phyloP scores from a whole-genome alignment of 37 sponge, comb jelly and placozoan genomes.

The Tethya wilhelma region DNA sequence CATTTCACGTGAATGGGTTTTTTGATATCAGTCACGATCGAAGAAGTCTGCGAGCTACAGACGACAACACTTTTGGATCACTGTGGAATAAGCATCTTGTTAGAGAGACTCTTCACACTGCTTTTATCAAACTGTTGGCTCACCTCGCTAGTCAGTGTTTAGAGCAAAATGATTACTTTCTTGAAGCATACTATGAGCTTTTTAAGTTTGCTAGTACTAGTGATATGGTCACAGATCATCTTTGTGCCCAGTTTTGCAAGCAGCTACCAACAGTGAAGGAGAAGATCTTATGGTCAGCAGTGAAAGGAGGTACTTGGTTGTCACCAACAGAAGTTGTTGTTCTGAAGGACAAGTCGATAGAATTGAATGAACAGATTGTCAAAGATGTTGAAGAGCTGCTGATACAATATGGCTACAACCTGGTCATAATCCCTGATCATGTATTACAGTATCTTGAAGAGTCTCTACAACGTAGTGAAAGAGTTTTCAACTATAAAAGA shows the following conservation, averaged over 20 bases:
- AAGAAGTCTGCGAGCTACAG: slow-evolving; percentile 70
- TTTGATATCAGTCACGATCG: slow-evolving; percentile 72
- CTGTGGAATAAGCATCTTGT: slow-evolving; percentile 70
- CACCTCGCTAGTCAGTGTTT: no score
- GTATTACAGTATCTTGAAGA: neutral
- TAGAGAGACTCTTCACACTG: slow-evolving; percentile 20
- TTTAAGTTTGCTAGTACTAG: neutral
- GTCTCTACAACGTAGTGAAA: neutral
- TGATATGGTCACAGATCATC: slow-evolving; percentile 25
- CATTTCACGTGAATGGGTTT: slow-evolving; percentile 83
- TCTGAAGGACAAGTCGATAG: slow-evolving; percentile 4
- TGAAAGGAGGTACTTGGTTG: slow-evolving; percentile 41
- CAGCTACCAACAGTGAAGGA: neutral
- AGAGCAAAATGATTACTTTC: neutral
- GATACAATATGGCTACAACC: neutral
- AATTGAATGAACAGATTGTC: slow-evolving; percentile 9
- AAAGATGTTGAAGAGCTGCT: slow-evolving; percentile 20
- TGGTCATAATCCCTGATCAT: slow-evolving; percentile 18
- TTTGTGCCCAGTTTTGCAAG: slow-evolving; percentile 24
- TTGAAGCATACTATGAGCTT: slow-evolving; percentile 18
- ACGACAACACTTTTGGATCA: slow-evolving; percentile 66
- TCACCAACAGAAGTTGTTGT: slow-evolving; percentile 22
- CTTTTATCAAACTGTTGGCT: slow-evolving; percentile 43
- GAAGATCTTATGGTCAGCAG: slow-evolving; percentile 46
- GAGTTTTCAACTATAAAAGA: slow-evolving; percentile 8